These are phyloP conservation scores for Danio tinwini DNA, from an alignment of 2,797 vertebrate species.

Conservation along the genomic window DNA sequence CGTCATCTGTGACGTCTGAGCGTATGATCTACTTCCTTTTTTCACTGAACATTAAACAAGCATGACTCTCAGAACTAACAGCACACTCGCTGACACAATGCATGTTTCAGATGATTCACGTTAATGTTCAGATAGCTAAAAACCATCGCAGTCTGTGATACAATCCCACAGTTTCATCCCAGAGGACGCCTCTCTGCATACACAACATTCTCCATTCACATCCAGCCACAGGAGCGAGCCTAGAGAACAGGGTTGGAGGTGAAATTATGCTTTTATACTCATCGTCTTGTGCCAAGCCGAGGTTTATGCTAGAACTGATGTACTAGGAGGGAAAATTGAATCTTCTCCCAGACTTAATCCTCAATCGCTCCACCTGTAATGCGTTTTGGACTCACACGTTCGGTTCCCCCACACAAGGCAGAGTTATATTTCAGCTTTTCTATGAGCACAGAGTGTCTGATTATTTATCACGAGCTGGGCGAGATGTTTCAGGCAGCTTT, in stretches of 20 bases:
- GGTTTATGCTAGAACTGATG: constrained; percentile 60
- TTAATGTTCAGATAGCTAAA: background rate
- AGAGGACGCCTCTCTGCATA: constrained; percentile 5
- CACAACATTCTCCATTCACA: constrained; percentile 38
- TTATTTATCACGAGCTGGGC: constrained; percentile 24
- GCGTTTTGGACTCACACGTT: constrained; percentile 47
- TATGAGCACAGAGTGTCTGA: background rate
- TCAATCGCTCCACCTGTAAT: constrained; percentile 47
- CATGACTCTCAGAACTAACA: constrained; percentile 25
- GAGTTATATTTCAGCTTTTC: constrained; percentile 28
- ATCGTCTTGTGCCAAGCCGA: constrained; percentile 56
- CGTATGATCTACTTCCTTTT: constrained; percentile 19
- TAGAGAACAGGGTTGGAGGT: constrained; percentile 65
- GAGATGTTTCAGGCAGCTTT: constrained; percentile 42
- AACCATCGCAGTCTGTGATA: background rate
- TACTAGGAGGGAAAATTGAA: constrained; percentile 44
- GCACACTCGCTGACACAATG: constrained; percentile 17
- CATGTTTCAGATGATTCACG: constrained; percentile 9
- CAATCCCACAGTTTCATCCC: constrained; percentile 32
- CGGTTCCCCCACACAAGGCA: constrained; percentile 24
- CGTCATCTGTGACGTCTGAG: constrained; percentile 9
- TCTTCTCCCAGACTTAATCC: constrained; percentile 37
- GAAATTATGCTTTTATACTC: constrained; percentile 61
- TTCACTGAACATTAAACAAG: constrained; percentile 39
- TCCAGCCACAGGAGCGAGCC: constrained; percentile 51